A percentile compares a stretch with the other conserved stretches of the same genome.
Conservation (phyloP, 1,140 invertebrate species). For the Melitaea cinxia region DNA sequence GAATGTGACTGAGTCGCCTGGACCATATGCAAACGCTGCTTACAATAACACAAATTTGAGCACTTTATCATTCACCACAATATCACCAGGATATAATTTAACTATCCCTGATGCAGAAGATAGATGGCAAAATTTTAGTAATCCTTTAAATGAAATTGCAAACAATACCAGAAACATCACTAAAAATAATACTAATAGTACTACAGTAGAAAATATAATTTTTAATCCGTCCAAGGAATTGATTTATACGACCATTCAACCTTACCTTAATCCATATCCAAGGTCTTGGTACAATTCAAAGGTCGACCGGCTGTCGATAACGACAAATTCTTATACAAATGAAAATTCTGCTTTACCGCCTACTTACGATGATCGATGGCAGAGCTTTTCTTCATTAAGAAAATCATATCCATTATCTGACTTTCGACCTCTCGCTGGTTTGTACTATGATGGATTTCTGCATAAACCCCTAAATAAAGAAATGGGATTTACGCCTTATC, state of each 20-base stretch:
- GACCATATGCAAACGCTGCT: conserved; percentile 45
- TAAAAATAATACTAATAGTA: conserved; percentile 10
- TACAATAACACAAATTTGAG: conserved; percentile 50
- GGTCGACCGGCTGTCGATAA: conserved; percentile 60
- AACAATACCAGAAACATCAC: conserved; percentile 12
- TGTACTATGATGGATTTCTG: conserved; percentile 74
- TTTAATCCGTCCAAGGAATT: conserved; percentile 22
- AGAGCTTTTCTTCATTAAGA: conserved; percentile 47
- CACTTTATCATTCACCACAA: conserved; percentile 45
- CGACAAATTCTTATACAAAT: conserved; percentile 60
- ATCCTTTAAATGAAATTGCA: conserved; percentile 8
- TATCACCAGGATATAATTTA: conserved; percentile 28
- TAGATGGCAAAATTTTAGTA: conserved; percentile 52
- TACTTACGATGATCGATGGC: conserved; percentile 57
- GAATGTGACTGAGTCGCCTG: conserved; percentile 20
- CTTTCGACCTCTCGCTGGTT: conserved; percentile 70
- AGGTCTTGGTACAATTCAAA: conserved; percentile 46
- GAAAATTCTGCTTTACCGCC: conserved; percentile 43
- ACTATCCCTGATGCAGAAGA: conserved; percentile 43
- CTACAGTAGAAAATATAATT: conserved; percentile 7
- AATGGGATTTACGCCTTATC: conserved; percentile 22
- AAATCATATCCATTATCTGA: conserved; percentile 46
- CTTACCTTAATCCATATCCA: conserved; percentile 42
- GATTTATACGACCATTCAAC: conserved; percentile 3
- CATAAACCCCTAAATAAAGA: conserved; percentile 42